Evolutionary conservation across 2,888 invertebrate species (phyloP), one percentile per base, ranked within the genome.

Genomic region (Sinelater perroti): DNA sequence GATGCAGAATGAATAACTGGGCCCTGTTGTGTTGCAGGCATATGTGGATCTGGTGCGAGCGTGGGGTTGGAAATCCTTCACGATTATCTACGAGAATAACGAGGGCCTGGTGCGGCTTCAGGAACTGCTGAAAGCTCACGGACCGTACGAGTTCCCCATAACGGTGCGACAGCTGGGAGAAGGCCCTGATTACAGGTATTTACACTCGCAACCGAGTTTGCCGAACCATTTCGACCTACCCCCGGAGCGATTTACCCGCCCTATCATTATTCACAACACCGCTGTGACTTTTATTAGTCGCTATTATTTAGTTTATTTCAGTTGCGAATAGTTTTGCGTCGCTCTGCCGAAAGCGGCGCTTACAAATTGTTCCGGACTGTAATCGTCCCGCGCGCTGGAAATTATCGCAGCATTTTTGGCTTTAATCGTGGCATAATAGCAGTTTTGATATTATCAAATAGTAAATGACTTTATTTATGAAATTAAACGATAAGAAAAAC

Each of bases 31-130:
- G 46, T 76, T 75, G 14, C 78, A 95, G 92, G 95, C 95, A 14
- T 95, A 93, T 77, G 93, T 94, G 63, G 93, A 95, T 79, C 82
- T 96, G 62, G 92, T 97, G 30, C 86, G 89, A 73, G 88, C 89
- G 1, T 91, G 93, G 89, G 93, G 91, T 58, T 97, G 97, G 97
- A 92, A 90, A 76, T 90, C 91, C n/a, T 96, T 96, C 75, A 95
- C 96, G 17, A 93, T 97, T 69, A 91, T 97, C 67, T 97, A 97
- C 78, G 96, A 97, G 79, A 93, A 92, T 79, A 95, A 95, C 78
- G 96, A 97, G 75, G 96, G 94, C 1, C 80, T 95, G 69, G 92
- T 94, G 45, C 84, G 94, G 33, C 81, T 95, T 14, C 94, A 94
- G 76, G 93, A 93, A 75, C 81, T 94, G 58, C 83, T 96, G 44